phyloP scores from a whole-genome alignment of 2,888 invertebrate species.

The Gastrophysa polygoni region DNA sequence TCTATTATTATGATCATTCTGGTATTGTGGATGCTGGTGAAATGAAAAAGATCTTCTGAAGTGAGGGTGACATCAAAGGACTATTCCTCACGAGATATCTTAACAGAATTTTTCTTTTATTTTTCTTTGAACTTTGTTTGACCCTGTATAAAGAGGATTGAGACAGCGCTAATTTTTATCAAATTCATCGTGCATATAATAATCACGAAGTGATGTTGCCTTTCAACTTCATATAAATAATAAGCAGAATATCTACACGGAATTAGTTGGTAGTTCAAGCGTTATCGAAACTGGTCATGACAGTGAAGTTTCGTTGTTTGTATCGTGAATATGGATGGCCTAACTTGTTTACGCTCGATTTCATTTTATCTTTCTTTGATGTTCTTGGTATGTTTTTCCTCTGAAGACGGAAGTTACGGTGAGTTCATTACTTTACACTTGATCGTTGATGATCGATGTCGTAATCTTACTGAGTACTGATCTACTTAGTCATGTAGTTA shows the following conservation, averaged over 20 bases:
- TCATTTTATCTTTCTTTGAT: slow-evolving; percentile 1
- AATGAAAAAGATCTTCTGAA: too few relatives aligned
- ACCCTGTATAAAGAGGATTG: neutral
- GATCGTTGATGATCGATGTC: too few relatives aligned
- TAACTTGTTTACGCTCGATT: neutral
- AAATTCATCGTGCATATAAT: slow-evolving; percentile 25
- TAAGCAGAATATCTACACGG: neutral
- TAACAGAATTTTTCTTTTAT: too few relatives aligned
- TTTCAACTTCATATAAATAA: slow-evolving; percentile 17
- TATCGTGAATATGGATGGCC: slow-evolving; percentile 9
- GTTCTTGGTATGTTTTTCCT: neutral
- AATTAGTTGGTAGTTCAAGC: slow-evolving; percentile 8
- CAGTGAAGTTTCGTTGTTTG: slow-evolving; percentile 12
- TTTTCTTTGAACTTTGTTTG: too few relatives aligned
- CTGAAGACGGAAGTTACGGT: neutral
- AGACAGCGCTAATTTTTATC: slow-evolving; percentile 9
- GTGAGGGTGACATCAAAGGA: too few relatives aligned
- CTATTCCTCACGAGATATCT: too few relatives aligned
- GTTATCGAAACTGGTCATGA: slow-evolving; percentile 5
- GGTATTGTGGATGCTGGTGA: too few relatives aligned
- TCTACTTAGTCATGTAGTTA: too few relatives aligned
- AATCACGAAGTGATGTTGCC: slow-evolving; percentile 20
- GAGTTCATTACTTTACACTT: neutral
- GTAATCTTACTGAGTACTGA: too few relatives aligned
- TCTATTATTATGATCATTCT: too few relatives aligned